These are phyloP conservation scores for Drosophila bocki DNA, from an alignment of 1,140 invertebrate species.

Conservation along the genomic window DNA sequence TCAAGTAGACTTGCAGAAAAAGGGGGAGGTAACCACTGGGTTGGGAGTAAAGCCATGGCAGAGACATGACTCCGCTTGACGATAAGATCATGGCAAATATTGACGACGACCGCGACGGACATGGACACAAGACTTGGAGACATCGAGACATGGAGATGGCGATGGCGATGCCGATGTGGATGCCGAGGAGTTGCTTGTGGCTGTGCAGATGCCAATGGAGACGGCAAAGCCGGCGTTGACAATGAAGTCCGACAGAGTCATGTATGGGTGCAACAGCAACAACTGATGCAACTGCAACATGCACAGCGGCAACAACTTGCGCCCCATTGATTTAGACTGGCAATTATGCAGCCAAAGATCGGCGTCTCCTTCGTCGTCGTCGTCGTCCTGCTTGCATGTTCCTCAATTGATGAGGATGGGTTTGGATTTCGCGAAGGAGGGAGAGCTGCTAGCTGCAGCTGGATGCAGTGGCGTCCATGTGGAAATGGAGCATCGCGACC, in stretches of 20 bases:
- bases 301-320: conserved; percentile 51
- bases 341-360: conserved; percentile 74
- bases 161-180: conserved; percentile 20
- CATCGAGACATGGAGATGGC: conserved; percentile 30
- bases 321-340: conserved; percentile 78
- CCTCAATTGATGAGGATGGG: conserved; percentile 73
- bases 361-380: conserved; percentile 53
- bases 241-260: conserved; percentile 70
- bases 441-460: conserved; percentile 15
- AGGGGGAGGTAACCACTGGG: conserved; percentile 4
- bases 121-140: conserved; percentile 49
- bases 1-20: conserved; percentile 7
- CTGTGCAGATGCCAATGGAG: conserved; percentile 33
- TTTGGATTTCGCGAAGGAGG: conserved; percentile 14
- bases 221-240: conserved; percentile 67
- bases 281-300: conserved; percentile 32
- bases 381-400: conserved; percentile 52
- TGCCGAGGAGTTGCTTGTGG: conserved; percentile 3
- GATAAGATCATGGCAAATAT: conserved; percentile 83
- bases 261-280: conserved; percentile 59
- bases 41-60: conserved; percentile 59
- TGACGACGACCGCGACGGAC: conserved; percentile 68
- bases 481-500: conserved; percentile 78
- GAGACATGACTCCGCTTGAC: conserved; percentile 78
- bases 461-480: conserved; percentile 51